Conservation (phyloP, 2,113 vertebrate genomes). For the Pangasianodon gigas region DNA sequence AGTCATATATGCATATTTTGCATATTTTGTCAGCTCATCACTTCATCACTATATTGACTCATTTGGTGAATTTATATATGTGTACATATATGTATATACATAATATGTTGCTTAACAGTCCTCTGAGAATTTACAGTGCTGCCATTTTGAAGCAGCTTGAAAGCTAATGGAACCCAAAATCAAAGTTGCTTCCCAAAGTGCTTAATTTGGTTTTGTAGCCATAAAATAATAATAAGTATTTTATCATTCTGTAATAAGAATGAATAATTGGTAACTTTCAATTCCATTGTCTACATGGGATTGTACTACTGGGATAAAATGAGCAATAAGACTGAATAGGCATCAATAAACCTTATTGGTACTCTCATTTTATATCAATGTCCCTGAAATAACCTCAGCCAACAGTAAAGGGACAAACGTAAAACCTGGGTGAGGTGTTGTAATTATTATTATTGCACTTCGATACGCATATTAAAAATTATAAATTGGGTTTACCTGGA, state of each 20-base stretch:
- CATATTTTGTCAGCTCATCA: neutral
- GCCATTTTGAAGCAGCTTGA: no score
- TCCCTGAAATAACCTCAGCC: neutral
- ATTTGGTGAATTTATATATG: neutral
- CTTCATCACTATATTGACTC: neutral
- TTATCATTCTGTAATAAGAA: no score
- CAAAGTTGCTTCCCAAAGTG: no score
- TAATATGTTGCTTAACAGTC: no score
- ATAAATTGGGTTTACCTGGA: conserved; percentile 75
- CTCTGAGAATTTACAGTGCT: no score
- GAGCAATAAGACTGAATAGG: neutral
- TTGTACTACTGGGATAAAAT: neutral
- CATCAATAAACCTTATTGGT: neutral
- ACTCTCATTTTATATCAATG: neutral
- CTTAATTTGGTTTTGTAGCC: no score
- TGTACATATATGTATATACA: no score
- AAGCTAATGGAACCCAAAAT: no score
- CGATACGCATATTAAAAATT: neutral
- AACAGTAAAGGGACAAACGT: neutral
- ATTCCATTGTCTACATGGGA: no score
- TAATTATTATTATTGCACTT: neutral
- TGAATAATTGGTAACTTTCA: no score
- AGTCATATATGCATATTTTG: neutral
- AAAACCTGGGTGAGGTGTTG: neutral
- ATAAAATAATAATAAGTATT: no score